These are phyloP conservation scores for Spinibarbus caldwelli DNA, from an alignment of 2,797 vertebrate species.

Conservation along the genomic window DNA sequence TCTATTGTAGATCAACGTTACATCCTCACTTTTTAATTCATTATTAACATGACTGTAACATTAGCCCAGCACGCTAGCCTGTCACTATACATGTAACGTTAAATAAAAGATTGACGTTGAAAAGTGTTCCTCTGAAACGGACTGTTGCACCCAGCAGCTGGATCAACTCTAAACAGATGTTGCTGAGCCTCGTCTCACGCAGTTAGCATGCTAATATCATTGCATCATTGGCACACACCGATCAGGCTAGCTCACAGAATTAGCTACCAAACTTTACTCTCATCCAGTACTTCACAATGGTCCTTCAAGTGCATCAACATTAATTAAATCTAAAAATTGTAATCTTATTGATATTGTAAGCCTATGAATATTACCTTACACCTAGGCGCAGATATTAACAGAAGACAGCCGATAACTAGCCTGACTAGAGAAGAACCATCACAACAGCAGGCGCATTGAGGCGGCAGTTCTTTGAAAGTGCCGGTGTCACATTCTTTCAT, in stretches of 20 bases:
- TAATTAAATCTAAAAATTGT: neutral
- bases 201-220: constrained; percentile 6
- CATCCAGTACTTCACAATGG: neutral
- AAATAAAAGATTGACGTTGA: neutral
- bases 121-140: neutral
- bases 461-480: constrained; percentile 37
- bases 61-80: neutral
- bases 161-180: neutral
- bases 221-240: neutral
- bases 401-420: neutral
- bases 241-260: constrained; percentile 1
- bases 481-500: constrained; percentile 50
- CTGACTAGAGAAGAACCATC: neutral
- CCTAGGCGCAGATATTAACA: neutral
- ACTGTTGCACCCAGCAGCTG: neutral
- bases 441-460: constrained; percentile 49
- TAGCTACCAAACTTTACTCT: constrained; percentile 3
- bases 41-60: too few species aligned
- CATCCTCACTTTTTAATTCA: neutral
- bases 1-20: neutral
- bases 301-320: neutral
- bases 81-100: neutral
- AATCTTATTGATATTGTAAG: neutral
- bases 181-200: neutral
- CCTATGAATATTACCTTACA: neutral